Evolutionary conservation across 1,140 invertebrate genomes (phyloP).

Genomic region (Batillaria attramentaria): DNA sequence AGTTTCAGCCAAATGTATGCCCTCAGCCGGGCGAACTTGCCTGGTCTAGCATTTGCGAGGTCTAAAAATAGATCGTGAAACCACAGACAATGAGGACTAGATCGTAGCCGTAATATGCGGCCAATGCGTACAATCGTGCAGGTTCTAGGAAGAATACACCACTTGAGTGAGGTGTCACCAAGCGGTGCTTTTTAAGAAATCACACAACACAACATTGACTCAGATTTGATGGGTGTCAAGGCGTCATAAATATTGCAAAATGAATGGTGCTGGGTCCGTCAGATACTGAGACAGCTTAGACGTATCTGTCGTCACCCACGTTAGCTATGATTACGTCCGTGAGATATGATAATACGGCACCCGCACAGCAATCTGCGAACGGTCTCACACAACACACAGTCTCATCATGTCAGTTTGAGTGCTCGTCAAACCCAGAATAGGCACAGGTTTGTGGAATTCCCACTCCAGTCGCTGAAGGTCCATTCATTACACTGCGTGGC

Average conservation of each 20-base stretch:
- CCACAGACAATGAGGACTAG: slow-evolving; percentile 15
- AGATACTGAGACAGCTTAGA: background rate
- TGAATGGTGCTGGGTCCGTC: background rate
- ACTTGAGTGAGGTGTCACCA: too few relatives aligned
- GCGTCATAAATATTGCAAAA: background rate
- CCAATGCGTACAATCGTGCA: background rate
- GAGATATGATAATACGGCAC: too few relatives aligned
- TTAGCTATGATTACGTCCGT: too few relatives aligned
- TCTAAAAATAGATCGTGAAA: slow-evolving; percentile 25
- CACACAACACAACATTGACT: background rate
- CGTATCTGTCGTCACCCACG: too few relatives aligned
- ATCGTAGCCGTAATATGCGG: background rate
- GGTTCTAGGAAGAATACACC: background rate
- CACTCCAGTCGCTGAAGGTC: too few relatives aligned
- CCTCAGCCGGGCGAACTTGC: slow-evolving; percentile 16
- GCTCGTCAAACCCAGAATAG: too few relatives aligned
- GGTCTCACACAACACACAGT: too few relatives aligned
- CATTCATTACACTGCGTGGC: background rate
- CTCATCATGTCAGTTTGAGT: too few relatives aligned
- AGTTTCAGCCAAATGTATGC: too few relatives aligned
- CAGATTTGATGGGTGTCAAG: background rate
- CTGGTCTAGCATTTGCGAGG: slow-evolving; percentile 16
- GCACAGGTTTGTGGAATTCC: too few relatives aligned
- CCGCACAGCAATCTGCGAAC: too few relatives aligned
- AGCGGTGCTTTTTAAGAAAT: background rate